Conservation (phyloP, 2,113 vertebrate genomes). For the Cochlearius cochlearius region DNA sequence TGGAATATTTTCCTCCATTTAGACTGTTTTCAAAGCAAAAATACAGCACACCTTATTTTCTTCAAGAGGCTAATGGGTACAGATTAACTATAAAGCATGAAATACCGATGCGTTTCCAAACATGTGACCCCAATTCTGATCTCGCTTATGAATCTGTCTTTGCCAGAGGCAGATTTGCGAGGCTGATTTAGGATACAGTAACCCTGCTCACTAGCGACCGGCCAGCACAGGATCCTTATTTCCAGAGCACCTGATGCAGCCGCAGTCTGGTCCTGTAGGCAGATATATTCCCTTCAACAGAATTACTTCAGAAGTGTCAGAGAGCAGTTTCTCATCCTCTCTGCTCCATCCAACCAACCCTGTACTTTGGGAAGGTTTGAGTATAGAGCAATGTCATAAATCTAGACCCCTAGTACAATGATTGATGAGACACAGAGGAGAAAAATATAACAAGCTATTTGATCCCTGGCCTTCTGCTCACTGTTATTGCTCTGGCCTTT, state of each 20-base stretch:
- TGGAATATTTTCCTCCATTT: not conserved
- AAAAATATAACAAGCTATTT: not conserved
- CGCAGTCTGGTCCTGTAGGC: not conserved
- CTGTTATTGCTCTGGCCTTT: constrained; percentile 1
- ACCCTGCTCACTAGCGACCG: not conserved
- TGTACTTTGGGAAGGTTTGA: not conserved
- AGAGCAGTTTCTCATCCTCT: not conserved
- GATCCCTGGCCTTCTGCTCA: not conserved
- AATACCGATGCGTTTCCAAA: not conserved
- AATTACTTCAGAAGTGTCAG: not conserved
- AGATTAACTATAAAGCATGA: not conserved
- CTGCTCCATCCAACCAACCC: not conserved
- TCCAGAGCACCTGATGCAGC: not conserved
- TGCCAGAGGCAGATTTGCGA: not conserved
- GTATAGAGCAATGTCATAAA: not conserved
- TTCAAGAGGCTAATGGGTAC: not conserved
- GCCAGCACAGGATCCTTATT: not conserved
- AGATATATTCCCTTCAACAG: not conserved
- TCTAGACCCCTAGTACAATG: not conserved
- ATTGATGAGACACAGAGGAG: not conserved
- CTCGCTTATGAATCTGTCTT: not conserved
- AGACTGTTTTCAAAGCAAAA: constrained; percentile 1
- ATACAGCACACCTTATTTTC: not conserved
- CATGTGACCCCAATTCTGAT: not conserved
- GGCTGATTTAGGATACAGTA: not conserved